Percentiles rank a stretch among this genome's conserved stretches.
These are phyloP conservation scores for Rhabdophis nuchalis DNA, from an alignment of 2,797 vertebrate species.

Conservation along the genomic window DNA sequence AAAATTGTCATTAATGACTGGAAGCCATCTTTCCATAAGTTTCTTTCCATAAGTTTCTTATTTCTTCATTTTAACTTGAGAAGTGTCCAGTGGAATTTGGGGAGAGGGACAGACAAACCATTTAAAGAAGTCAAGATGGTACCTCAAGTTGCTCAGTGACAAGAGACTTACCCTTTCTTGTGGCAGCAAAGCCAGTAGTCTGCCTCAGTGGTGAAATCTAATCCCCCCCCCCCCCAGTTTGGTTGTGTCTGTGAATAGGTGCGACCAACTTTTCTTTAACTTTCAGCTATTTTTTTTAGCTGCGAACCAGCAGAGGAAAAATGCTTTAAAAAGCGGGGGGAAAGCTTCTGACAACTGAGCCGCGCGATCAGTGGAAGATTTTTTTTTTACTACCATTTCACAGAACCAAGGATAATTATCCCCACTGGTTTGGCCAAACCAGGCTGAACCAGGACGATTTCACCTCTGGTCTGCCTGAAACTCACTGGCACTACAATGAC, in stretches of 20 bases:
- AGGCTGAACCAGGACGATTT: too few relatives aligned
- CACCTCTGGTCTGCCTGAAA: neutral
- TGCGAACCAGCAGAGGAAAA: too few relatives aligned
- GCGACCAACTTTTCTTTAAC: too few relatives aligned
- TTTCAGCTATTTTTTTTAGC: too few relatives aligned
- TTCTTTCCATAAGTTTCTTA: neutral
- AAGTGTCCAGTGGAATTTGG: neutral
- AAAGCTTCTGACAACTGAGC: too few relatives aligned
- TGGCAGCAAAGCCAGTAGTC: neutral
- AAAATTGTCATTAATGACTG: neutral
- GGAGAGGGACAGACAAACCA: neutral
- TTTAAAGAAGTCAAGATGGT: neutral
- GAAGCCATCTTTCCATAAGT: neutral
- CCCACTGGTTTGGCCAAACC: too few relatives aligned
- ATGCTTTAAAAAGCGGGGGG: too few relatives aligned
- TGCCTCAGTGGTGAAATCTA: neutral
- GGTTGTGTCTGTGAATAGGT: too few relatives aligned
- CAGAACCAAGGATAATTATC: too few relatives aligned
- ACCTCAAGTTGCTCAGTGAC: neutral
- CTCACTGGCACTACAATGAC: neutral
- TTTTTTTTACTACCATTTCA: too few relatives aligned
- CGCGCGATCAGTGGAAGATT: too few relatives aligned
- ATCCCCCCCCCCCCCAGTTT: too few relatives aligned
- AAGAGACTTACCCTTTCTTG: neutral
- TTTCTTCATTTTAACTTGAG: neutral